Evolutionary conservation across 2,113 vertebrate genomes (phyloP).

Genomic region (Rynchops niger): DNA sequence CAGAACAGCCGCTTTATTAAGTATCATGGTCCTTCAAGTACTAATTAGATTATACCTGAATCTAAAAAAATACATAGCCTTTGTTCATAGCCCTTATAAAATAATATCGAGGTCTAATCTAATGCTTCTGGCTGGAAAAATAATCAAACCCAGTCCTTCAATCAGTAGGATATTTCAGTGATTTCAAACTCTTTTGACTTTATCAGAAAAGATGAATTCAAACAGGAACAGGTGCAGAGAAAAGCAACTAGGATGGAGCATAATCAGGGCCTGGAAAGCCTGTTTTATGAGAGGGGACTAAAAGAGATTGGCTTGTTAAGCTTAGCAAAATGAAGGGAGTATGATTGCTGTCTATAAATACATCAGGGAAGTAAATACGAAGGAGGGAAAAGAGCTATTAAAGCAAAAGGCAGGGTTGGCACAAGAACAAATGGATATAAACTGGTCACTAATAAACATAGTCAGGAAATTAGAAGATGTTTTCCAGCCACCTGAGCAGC

Average conservation of each 20-base stretch:
- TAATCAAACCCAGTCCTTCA: neutral
- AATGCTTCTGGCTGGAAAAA: neutral
- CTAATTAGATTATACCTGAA: conserved; percentile 24
- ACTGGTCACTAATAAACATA: neutral
- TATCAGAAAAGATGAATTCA: conserved; percentile 27
- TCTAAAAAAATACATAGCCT: neutral
- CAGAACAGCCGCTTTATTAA: neutral
- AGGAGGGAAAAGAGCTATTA: conserved; percentile 17
- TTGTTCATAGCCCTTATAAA: neutral
- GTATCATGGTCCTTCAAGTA: neutral
- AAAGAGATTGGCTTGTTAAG: conserved; percentile 43
- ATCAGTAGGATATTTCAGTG: neutral
- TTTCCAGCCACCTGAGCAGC: conserved; percentile 25
- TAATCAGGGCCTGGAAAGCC: conserved; percentile 18
- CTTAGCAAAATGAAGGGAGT: conserved; percentile 19
- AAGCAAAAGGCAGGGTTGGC: conserved; percentile 19
- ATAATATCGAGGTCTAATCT: neutral
- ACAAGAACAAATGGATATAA: conserved; percentile 22
- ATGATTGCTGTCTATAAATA: conserved; percentile 34
- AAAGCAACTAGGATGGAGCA: neutral
- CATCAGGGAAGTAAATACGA: neutral
- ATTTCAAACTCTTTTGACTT: conserved; percentile 12
- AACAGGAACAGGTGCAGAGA: conserved; percentile 49
- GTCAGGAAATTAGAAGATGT: conserved; percentile 21
- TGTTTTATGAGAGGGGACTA: conserved; percentile 11